A percentile compares a stretch with the other conserved stretches of the same genome.
These are phyloP conservation scores for Aproaerema taeniolella DNA, from an alignment of 2,888 invertebrate genomes.

Conservation along the genomic window DNA sequence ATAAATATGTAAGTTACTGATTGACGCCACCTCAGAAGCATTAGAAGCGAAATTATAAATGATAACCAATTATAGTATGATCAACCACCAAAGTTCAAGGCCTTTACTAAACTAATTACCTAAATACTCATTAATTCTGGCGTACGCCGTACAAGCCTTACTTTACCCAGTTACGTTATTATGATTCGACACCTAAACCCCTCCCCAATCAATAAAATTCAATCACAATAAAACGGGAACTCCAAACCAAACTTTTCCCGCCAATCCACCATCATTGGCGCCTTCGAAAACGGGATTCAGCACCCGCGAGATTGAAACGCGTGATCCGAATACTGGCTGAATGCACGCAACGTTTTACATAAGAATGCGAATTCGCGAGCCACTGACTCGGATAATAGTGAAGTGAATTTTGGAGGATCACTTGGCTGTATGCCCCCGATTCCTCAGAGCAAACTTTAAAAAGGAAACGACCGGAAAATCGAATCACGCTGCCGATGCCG, in stretches of 20 bases:
- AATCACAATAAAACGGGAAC: background rate
- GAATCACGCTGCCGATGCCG: constrained; percentile 31
- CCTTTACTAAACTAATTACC: too few relatives aligned
- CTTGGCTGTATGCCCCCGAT: constrained; percentile 28
- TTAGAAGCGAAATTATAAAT: too few relatives aligned
- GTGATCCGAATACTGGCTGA: constrained; percentile 53
- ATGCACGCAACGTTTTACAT: constrained; percentile 49
- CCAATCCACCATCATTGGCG: constrained; percentile 44
- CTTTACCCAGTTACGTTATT: too few relatives aligned
- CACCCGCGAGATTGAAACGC: constrained; percentile 56
- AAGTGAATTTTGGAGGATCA: constrained; percentile 47
- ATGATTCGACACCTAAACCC: too few relatives aligned
- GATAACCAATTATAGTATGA: too few relatives aligned
- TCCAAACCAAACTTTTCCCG: constrained; percentile 27
- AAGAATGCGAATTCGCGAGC: constrained; percentile 60
- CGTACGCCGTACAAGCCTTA: too few relatives aligned
- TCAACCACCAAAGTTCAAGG: too few relatives aligned
- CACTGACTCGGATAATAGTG: constrained; percentile 68
- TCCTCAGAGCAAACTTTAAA: constrained; percentile 32
- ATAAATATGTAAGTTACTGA: too few relatives aligned
- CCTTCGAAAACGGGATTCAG: constrained; percentile 54
- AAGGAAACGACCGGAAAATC: constrained; percentile 49
- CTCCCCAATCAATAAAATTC: background rate
- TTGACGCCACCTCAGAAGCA: too few relatives aligned
- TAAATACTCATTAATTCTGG: too few relatives aligned